Conservation (phyloP, 2,888 invertebrate genomes). For the Mesorhabditis spiculigera region DNA sequence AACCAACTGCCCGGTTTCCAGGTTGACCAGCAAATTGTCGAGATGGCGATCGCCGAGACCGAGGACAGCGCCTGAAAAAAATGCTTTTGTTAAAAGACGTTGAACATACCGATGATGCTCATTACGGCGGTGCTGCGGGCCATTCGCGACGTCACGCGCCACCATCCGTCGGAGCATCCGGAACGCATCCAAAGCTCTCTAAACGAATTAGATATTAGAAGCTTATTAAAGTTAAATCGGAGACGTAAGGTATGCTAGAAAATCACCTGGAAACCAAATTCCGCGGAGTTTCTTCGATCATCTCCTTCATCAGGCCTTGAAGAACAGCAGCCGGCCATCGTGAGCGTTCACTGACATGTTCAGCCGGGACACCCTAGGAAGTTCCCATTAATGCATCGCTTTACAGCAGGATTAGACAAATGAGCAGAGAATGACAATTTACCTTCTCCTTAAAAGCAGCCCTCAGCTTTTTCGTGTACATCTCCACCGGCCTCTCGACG, state of each 20-base stretch:
- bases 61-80: constrained; percentile 60
- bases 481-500: constrained; percentile 41
- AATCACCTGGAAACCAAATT: constrained; percentile 71
- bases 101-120: constrained; percentile 84
- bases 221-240: background rate
- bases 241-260: constrained; percentile 63
- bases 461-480: constrained; percentile 38
- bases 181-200: constrained; percentile 91
- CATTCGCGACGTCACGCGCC: constrained; percentile 75
- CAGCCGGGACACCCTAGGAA: constrained; percentile 38
- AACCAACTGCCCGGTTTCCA: constrained; percentile 87
- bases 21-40: constrained; percentile 92
- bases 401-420: background rate
- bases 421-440: constrained; percentile 7
- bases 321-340: constrained; percentile 84
- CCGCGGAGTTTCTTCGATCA: constrained; percentile 84
- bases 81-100: background rate
- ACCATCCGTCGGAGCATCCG: constrained; percentile 84
- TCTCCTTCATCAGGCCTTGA: constrained; percentile 78
- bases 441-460: constrained; percentile 30
- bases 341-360: constrained; percentile 69
- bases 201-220: no score
- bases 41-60: constrained; percentile 95
- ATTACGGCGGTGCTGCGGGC: constrained; percentile 65
- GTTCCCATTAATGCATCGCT: no score